Conservation (phyloP, 1,140 invertebrate genomes). For the Eubasilissa regina region DNA sequence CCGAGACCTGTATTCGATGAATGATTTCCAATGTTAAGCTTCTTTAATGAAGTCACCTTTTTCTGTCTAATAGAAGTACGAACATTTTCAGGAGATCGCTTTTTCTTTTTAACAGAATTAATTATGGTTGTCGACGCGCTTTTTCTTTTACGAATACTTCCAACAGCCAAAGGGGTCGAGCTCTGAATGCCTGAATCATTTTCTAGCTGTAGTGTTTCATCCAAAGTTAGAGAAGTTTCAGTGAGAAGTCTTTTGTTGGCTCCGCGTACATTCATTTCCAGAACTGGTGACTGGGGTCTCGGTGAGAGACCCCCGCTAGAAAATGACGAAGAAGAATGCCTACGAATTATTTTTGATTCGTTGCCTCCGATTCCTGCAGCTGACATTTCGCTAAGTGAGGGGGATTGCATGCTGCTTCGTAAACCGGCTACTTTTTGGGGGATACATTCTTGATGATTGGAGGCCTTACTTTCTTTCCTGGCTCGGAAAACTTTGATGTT, state of each 20-base stretch:
- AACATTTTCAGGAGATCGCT: neutral
- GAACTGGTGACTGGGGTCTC: conserved; percentile 59
- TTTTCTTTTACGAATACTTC: conserved; percentile 22
- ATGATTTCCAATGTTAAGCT: neutral
- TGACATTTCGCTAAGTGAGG: conserved; percentile 74
- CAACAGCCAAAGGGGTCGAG: conserved; percentile 26
- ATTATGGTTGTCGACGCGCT: neutral
- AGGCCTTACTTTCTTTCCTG: conserved; percentile 43
- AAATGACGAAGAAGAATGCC: conserved; percentile 87
- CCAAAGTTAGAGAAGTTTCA: neutral
- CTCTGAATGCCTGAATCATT: conserved; percentile 46
- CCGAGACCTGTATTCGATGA: neutral
- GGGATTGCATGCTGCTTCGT: conserved; percentile 68
- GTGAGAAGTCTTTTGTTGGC: neutral
- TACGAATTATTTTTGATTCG: conserved; percentile 84
- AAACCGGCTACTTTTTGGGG: conserved; percentile 48
- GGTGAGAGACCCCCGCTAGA: conserved; percentile 78
- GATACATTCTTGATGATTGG: conserved; percentile 2
- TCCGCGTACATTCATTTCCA: neutral
- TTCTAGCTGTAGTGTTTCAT: conserved; percentile 19
- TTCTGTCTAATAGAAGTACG: conserved; percentile 15
- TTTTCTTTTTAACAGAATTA: conserved; percentile 7
- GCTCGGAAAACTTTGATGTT: conserved; percentile 41
- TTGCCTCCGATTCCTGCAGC: conserved; percentile 76
- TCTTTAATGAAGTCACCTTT: conserved; percentile 18